Base-by-base conservation (phyloP, 2,797 vertebrate species). In the Thalassophryne amazonica region DNA sequence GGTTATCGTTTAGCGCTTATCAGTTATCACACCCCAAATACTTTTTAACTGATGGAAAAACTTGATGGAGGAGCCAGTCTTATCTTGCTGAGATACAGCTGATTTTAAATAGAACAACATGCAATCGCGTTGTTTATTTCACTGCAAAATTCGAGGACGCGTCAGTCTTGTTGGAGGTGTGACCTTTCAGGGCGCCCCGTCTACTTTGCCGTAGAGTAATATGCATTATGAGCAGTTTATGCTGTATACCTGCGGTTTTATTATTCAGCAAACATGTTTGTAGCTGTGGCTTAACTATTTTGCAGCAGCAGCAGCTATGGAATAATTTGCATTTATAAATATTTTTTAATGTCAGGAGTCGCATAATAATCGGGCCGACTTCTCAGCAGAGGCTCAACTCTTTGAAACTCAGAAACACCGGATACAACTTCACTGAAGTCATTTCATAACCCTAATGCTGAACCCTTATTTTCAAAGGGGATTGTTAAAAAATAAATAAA, bases 251-350 rank as follows among this genome's bases (percentile, higher is more conserved):
- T 59, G 41, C 22, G 33, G 41, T 32, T 63, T 71, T 32, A 45
- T 27, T 32, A 23, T 50, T 27, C 60, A 37, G 25, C 43, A 57
- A 76, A 76, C 57, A 52, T 41, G 25, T 20, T 70, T 74, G 40
- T 60, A 41, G 36, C 31, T 37, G 50, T 47, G 22, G 33, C 35
- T 52, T 52, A 45, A 60, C 40, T 53, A 28, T 48, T 67, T 47
- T 51, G 17, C 58, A 43, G 48, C 52, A 51, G 48, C 52, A 51
- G 55, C 35, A 35, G 64, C 70, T 70, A 48, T 40, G 43, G 49
- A 69, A 63, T 59, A 40, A 76, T 83, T 72, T 50, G 68, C 47
- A 75, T 75, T 62, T 77, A 67, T 62, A 55, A 76, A 69, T 25
- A 55, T 41, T 37, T 61, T 66, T 74, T 60, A 62, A 69, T 72